Evolutionary conservation across 2,113 vertebrate genomes (phyloP).

Genomic region (Ptilorrhoa leucosticta): DNA sequence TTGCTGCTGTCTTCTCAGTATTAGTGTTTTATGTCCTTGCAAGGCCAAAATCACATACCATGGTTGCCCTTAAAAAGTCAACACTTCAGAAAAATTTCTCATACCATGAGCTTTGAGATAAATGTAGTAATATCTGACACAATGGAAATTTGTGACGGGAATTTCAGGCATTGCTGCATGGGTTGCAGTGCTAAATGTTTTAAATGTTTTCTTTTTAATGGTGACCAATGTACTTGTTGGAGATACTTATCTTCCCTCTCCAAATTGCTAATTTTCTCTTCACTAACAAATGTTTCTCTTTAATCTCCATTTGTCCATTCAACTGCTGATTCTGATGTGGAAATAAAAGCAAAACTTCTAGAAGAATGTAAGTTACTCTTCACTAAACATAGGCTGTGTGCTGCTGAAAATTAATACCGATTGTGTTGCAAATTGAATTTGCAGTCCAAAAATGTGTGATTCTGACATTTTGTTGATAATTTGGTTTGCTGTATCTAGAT

Average conservation of each 20-base stretch:
- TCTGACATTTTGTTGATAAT: constrained; percentile 9
- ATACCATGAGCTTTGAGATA: background rate
- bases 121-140: background rate
- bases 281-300: constrained; percentile 86
- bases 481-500: constrained; percentile 56
- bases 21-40: background rate
- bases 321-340: constrained; percentile 84
- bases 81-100: background rate
- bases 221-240: background rate
- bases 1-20: background rate
- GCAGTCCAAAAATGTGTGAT: constrained; percentile 55
- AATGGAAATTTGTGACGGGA: background rate
- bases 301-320: constrained; percentile 79
- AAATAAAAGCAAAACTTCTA: constrained; percentile 90
- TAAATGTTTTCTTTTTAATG: constrained; percentile 22
- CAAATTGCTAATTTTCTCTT: constrained; percentile 52
- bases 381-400: constrained; percentile 42
- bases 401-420: constrained; percentile 44
- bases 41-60: background rate
- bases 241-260: constrained; percentile 35
- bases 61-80: constrained; percentile 6
- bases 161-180: background rate
- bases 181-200: background rate
- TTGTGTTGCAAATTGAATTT: constrained; percentile 23
- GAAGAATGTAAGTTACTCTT: constrained; percentile 90